Percentiles rank a stretch among this genome's conserved stretches.
These are phyloP conservation scores for Falco biarmicus DNA, from an alignment of 2,797 vertebrate species.

Conservation along the genomic window DNA sequence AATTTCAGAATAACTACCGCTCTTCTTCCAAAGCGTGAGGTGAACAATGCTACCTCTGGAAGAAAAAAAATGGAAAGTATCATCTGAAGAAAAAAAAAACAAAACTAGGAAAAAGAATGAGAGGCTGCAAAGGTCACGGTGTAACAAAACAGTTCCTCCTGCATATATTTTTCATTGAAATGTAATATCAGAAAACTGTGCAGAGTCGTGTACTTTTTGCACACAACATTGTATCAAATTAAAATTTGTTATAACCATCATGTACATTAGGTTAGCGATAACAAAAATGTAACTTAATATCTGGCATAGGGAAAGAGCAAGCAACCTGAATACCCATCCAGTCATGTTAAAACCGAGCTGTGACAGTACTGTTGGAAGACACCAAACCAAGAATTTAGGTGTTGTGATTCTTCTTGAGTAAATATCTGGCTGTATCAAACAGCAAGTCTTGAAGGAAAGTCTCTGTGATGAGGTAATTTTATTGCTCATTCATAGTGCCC, in stretches of 20 bases:
- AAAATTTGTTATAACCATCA: constrained; percentile 75
- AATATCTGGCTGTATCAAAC: constrained; percentile 64
- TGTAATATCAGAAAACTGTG: constrained; percentile 57
- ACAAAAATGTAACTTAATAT: constrained; percentile 80
- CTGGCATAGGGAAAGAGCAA: constrained; percentile 70
- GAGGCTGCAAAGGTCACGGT: constrained; percentile 66
- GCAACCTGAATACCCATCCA: constrained; percentile 61
- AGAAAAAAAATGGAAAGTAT: background rate
- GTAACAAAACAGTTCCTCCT: constrained; percentile 57
- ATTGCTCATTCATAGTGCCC: constrained; percentile 73
- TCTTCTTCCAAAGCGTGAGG: background rate
- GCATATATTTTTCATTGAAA: constrained; percentile 69
- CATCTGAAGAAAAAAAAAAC: background rate
- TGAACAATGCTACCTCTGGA: constrained; percentile 12
- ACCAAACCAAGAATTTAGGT: constrained; percentile 40
- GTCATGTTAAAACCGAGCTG: constrained; percentile 52
- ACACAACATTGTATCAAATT: constrained; percentile 78
- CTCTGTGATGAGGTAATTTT: constrained; percentile 71
- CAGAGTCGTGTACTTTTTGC: constrained; percentile 70
- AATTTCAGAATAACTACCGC: background rate
- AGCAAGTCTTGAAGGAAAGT: constrained; percentile 68
- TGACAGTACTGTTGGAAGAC: constrained; percentile 65
- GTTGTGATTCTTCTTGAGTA: constrained; percentile 52
- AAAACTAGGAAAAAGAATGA: background rate
- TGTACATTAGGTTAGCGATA: constrained; percentile 74